Evolutionary conservation across 2,888 invertebrate genomes (phyloP).

Genomic region (Nebria salina): DNA sequence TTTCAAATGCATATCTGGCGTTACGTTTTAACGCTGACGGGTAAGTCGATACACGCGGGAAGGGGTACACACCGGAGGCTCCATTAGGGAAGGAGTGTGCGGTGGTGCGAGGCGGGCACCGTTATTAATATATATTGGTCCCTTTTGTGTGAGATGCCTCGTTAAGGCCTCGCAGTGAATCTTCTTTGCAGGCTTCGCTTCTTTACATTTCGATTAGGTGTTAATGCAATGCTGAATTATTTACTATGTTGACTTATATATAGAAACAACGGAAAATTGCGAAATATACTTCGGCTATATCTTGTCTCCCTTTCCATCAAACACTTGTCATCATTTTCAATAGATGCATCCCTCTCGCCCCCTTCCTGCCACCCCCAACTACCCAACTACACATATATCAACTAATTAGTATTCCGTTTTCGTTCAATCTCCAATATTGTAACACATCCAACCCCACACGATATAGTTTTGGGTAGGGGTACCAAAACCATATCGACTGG

Average conservation of each 20-base stretch:
- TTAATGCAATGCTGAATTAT: constrained; percentile 46
- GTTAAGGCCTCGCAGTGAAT: not conserved
- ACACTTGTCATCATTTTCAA: not conserved
- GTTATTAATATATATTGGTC: constrained; percentile 58
- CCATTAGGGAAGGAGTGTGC: not conserved
- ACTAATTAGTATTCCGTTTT: not conserved
- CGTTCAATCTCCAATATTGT: not conserved
- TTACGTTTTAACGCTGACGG: not conserved
- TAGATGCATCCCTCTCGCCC: not conserved
- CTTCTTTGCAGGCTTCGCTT: constrained; percentile 20
- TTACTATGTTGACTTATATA: constrained; percentile 44
- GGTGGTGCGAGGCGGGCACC: constrained; percentile 49
- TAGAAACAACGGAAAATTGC: not conserved
- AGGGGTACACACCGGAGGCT: not conserved
- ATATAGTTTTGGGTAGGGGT: not conserved
- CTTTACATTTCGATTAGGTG: constrained; percentile 47
- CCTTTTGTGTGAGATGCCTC: constrained; percentile 48
- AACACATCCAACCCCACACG: not conserved
- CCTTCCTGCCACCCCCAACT: not conserved
- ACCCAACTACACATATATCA: not conserved
- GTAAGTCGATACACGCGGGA: not conserved
- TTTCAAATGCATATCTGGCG: not conserved
- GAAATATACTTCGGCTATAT: too few relatives aligned
- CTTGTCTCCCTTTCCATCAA: not conserved
- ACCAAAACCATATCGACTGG: constrained; percentile 1